These are phyloP conservation scores for Nezara viridula DNA, from an alignment of 2,888 invertebrate species.

Conservation along the genomic window DNA sequence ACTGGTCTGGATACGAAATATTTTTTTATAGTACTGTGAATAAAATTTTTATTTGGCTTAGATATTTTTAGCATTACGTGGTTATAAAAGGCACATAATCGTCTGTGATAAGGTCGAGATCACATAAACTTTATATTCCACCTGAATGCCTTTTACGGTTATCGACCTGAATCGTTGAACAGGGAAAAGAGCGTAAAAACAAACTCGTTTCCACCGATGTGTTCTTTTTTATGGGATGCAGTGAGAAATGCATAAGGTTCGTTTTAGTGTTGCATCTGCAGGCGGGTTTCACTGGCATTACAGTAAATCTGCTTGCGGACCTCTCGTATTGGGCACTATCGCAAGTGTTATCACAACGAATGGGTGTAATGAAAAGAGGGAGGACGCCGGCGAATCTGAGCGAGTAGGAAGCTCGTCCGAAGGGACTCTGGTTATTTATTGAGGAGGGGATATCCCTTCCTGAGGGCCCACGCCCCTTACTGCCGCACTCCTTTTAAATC, in stretches of 20 bases:
- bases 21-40: not conserved
- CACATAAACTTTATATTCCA: not conserved
- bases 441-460: not conserved
- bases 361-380: slow-evolving; percentile 43
- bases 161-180: not conserved
- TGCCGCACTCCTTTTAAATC: not conserved
- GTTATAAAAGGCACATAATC: not conserved
- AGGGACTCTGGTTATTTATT: not conserved
- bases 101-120: not conserved
- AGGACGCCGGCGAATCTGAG: not conserved
- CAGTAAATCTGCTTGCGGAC: slow-evolving; percentile 4
- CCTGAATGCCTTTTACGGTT: not conserved
- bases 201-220: not conserved
- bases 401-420: not conserved
- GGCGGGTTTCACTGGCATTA: not conserved
- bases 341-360: not conserved
- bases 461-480: not conserved
- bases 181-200: not conserved
- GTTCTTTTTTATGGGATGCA: not conserved
- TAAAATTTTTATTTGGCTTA: not conserved
- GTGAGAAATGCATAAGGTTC: not conserved
- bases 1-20: not conserved
- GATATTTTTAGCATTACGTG: not conserved
- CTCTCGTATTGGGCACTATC: not conserved
- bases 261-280: not conserved